phyloP scores from a whole-genome alignment of 2,113 vertebrate species.

The Rhombomys opimus region DNA sequence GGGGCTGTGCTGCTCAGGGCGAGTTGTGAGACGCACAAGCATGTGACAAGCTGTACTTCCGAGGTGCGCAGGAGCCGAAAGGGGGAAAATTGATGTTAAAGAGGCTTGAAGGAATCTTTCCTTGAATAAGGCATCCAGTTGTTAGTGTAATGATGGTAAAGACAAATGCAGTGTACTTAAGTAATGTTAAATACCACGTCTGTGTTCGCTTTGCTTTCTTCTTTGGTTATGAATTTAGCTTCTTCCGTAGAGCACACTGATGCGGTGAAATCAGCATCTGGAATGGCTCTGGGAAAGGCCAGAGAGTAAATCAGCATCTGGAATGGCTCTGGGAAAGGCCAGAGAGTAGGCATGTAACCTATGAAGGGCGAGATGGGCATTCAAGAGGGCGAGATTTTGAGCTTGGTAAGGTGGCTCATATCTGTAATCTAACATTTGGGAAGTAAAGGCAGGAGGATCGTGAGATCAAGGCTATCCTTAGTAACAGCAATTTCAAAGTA shows the following conservation, averaged over 20 bases:
- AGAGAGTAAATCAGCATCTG: neutral
- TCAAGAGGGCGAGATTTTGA: neutral
- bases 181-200: neutral
- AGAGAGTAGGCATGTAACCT: neutral
- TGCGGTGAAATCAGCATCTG: neutral
- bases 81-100: neutral
- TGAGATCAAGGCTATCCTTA: neutral
- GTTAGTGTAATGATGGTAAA: neutral
- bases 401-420: neutral
- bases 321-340: neutral
- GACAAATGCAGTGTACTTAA: neutral
- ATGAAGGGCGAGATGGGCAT: neutral
- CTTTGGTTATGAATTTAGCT: neutral
- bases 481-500: neutral
- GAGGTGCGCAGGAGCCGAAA: neutral
- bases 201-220: conserved; percentile 5
- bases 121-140: neutral
- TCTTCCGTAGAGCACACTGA: neutral
- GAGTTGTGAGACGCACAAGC: neutral
- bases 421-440: neutral
- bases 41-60: neutral
- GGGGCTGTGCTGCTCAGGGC: neutral
- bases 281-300: neutral
- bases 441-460: neutral
- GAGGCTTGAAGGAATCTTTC: neutral